A percentile compares a stretch with the other conserved stretches of the same genome.
These are phyloP conservation scores for Malurus melanocephalus DNA, from an alignment of 2,113 vertebrate species.

Conservation along the genomic window DNA sequence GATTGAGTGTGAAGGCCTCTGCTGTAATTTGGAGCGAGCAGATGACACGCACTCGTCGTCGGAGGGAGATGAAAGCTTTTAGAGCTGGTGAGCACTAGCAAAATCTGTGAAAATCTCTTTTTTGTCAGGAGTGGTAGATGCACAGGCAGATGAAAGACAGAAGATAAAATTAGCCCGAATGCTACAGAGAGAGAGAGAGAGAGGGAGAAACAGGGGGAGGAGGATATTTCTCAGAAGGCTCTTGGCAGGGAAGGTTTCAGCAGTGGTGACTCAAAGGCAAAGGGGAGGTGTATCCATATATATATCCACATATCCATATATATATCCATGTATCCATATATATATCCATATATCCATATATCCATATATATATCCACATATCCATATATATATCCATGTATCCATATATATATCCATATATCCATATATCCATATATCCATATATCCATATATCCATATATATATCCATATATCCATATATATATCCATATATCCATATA, in stretches of 20 bases:
- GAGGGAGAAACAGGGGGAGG: not conserved
- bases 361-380: too few species aligned
- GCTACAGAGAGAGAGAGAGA: not conserved
- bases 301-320: too few species aligned
- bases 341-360: too few species aligned
- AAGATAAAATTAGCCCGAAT: constrained; percentile 58
- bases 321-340: too few species aligned
- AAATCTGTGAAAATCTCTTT: constrained; percentile 58
- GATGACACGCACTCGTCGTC: constrained; percentile 38
- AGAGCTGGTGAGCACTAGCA: constrained; percentile 55
- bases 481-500: too few species aligned
- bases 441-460: too few species aligned
- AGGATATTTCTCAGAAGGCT: not conserved
- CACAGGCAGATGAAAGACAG: constrained; percentile 63
- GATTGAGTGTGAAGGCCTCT: constrained; percentile 48
- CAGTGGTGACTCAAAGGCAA: constrained; percentile 11
- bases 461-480: too few species aligned
- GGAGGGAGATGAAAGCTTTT: constrained; percentile 63
- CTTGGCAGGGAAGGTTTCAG: not conserved
- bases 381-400: too few species aligned
- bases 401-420: too few species aligned
- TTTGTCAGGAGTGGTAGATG: constrained; percentile 55
- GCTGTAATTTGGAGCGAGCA: constrained; percentile 61
- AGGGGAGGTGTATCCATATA: not conserved
- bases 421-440: too few species aligned